Percentiles rank a stretch among this genome's conserved stretches.
These are phyloP conservation scores for Cyclargus thomasi DNA, from an alignment of 1,140 invertebrate species.

Conservation along the genomic window DNA sequence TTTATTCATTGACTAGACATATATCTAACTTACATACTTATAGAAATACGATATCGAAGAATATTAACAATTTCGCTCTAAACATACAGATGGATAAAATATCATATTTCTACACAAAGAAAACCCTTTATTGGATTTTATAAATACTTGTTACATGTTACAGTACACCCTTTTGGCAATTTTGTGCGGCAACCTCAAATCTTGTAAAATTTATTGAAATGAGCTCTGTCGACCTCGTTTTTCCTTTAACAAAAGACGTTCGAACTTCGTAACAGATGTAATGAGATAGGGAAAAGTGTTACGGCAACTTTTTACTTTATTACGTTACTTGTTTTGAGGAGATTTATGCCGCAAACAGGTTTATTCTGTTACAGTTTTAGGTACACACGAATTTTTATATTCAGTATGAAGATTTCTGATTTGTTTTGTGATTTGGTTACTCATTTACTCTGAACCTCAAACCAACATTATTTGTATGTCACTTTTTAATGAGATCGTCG, in stretches of 20 bases:
- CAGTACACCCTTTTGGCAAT: constrained; percentile 8
- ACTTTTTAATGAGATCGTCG: too few relatives aligned
- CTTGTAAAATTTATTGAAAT: constrained; percentile 14
- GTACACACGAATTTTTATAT: not conserved
- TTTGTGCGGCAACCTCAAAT: not conserved
- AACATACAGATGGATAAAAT: not conserved
- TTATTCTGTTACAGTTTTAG: not conserved
- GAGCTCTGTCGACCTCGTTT: constrained; percentile 2
- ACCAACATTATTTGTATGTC: too few relatives aligned
- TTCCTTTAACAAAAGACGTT: not conserved
- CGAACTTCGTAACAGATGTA: not conserved
- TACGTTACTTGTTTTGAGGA: not conserved
- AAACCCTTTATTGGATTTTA: not conserved
- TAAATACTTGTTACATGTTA: not conserved
- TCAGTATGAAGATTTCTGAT: constrained; percentile 12
- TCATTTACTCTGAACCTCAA: too few relatives aligned
- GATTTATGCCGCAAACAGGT: not conserved
- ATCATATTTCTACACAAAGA: not conserved
- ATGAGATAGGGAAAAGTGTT: constrained; percentile 1
- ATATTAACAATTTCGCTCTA: not conserved
- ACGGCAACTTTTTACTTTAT: not conserved
- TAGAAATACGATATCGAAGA: not conserved
- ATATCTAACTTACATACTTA: constrained; percentile 18
- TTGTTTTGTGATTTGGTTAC: too few relatives aligned
- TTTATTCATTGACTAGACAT: constrained; percentile 42